Evolutionary conservation across 2,888 invertebrate species (phyloP).

Genomic region (Hydraecia micacea): DNA sequence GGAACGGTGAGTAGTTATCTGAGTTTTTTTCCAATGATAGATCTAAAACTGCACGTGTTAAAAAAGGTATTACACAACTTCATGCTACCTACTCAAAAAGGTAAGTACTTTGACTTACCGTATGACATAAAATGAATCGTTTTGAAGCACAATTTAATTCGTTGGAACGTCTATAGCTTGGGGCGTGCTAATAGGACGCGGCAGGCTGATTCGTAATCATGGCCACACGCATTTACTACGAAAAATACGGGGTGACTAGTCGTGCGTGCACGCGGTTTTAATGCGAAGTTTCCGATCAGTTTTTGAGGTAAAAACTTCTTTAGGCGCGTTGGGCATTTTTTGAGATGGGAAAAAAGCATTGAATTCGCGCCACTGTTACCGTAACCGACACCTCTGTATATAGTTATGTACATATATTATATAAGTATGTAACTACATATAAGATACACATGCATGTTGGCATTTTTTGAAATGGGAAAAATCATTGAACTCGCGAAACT

Average conservation of each 20-base stretch:
- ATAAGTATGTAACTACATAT: too few species aligned
- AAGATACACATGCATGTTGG: too few species aligned
- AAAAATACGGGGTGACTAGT: conserved; percentile 51
- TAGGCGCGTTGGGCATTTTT: too few species aligned
- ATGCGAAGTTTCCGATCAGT: too few species aligned
- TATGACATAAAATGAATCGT: conserved; percentile 30
- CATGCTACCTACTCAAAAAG: neutral
- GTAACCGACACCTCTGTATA: too few species aligned
- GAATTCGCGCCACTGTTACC: too few species aligned
- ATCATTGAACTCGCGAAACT: too few species aligned
- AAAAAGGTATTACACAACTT: neutral
- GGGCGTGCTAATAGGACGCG: conserved; percentile 77
- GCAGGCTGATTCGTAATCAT: conserved; percentile 73
- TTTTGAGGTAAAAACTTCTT: neutral
- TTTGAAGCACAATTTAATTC: conserved; percentile 70
- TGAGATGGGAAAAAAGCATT: too few species aligned
- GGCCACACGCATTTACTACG: conserved; percentile 78
- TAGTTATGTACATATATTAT: too few species aligned
- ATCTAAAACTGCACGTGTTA: neutral
- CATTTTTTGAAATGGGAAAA: too few species aligned
- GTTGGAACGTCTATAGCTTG: conserved; percentile 75
- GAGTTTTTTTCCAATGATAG: neutral
- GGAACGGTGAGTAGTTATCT: neutral
- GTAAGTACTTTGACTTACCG: neutral
- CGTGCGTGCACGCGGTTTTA: conserved; percentile 10